phyloP scores from a whole-genome alignment of 2,797 vertebrate species.

The Heliangelus exortis region DNA sequence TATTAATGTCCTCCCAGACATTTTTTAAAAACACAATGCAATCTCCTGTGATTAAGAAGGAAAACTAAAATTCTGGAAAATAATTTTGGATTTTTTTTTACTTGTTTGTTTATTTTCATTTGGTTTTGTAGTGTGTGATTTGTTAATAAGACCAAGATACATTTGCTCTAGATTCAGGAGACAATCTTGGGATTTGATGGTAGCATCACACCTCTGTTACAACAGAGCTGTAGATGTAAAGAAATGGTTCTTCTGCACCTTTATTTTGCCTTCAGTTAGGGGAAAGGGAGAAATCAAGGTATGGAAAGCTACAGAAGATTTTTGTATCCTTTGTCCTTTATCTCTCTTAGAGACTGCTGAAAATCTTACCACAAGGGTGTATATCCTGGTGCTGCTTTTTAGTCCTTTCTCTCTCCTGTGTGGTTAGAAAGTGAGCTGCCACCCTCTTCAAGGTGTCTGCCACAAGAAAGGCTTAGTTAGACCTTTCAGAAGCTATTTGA shows the following conservation, averaged over 20 bases:
- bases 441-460: neutral
- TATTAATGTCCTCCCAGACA: neutral
- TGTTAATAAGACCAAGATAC: neutral
- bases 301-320: neutral
- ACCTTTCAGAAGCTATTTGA: neutral
- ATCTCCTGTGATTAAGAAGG: neutral
- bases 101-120: neutral
- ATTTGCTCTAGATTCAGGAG: neutral
- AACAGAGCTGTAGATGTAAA: neutral
- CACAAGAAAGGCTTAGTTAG: neutral
- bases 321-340: neutral
- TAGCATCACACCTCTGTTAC: neutral
- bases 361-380: neutral
- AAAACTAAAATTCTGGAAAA: neutral
- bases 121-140: neutral
- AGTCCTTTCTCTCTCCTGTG: neutral
- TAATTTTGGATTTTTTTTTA: neutral
- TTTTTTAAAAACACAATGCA: neutral
- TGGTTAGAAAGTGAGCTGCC: neutral
- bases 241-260: neutral
- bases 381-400: neutral
- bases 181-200: neutral
- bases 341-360: neutral
- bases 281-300: neutral
- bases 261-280: neutral